Evolutionary conservation across 2,888 invertebrate species (phyloP).

Genomic region (Meiosimyza platycephala): DNA sequence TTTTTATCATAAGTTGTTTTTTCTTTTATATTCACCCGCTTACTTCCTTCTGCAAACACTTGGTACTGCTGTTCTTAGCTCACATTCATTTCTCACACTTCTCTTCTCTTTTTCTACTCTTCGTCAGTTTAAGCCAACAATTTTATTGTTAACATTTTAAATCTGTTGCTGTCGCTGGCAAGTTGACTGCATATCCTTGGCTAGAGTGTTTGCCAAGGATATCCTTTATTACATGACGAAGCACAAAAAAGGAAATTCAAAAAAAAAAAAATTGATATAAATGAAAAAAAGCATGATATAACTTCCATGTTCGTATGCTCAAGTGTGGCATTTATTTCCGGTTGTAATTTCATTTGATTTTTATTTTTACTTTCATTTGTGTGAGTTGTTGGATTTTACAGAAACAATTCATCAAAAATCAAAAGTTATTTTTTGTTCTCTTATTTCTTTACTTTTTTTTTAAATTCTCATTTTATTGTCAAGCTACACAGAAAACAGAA

Average conservation of each 20-base stretch:
- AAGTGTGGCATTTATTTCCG: slow-evolving; percentile 22
- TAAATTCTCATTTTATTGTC: no score
- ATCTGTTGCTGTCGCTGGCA: slow-evolving; percentile 24
- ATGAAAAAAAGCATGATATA: background rate
- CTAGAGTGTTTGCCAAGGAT: slow-evolving; percentile 23
- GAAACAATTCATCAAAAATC: no score
- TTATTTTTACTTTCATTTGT: background rate
- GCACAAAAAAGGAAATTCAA: background rate
- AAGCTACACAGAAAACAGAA: no score
- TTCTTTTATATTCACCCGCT: background rate
- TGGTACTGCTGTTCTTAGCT: no score
- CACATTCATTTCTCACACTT: no score
- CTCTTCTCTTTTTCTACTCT: background rate
- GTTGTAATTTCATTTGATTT: slow-evolving; percentile 6
- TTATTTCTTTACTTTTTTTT: no score
- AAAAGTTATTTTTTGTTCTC: no score
- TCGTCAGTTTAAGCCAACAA: background rate
- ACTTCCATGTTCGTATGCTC: slow-evolving; percentile 1
- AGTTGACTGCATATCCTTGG: slow-evolving; percentile 22
- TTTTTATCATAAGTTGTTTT: no score
- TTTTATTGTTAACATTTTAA: slow-evolving; percentile 22
- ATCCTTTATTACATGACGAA: slow-evolving; percentile 20
- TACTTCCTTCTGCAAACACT: background rate
- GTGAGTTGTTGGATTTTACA: no score
- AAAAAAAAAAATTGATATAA: no score